Base-by-base conservation (phyloP, 2,113 vertebrate species). In the Athene cunicularia region DNA sequence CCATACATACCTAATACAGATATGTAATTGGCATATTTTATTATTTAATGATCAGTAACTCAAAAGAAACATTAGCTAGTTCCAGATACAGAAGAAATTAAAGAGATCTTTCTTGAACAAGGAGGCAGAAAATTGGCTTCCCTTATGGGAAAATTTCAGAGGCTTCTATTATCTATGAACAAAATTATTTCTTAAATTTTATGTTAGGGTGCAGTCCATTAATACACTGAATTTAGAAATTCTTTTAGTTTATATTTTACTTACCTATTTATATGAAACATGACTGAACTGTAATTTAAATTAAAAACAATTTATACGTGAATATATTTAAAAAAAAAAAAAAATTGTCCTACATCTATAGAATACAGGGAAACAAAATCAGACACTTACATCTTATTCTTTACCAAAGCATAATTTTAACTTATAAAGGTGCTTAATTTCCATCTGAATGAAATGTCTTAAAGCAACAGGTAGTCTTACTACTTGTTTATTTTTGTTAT, bases 331-430 rank as follows among this genome's bases (percentile, higher is more conserved):
- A n/a, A n/a, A n/a, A 37, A 37, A 37, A 37, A 37, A 37, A 47
- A 67, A 60, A 80, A 24, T 9, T 12, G 15, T 35, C 21, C 7
- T 70, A 24, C 0, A 0, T 9, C 24, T 59, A 22, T 35, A 28
- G 6, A 92, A 77, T 14, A 41, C 0, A 3, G 6, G 22, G 15
- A 72, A 94, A 79, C 7, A 43, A 58, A 87, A 79, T 41, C 9
- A 41, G 11, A 22, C 30, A 85, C 28, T 80, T 79, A n/a, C 2
- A 2, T 47, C 53, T 80, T 64, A 45, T 37, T 88, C 20, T 60
- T 76, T 53, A 80, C 52, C 8, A 86, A 91, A 83, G 86, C 5
- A 30, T 41, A 41, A 41, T 53, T 88, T 79, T 76, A 80, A 71
- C 7, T 50, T 66, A 64, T 16, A 59, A 68, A 76, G 11, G 8